These are phyloP conservation scores for Lacerta viridis DNA, from an alignment of 2,797 vertebrate species.

Conservation along the genomic window DNA sequence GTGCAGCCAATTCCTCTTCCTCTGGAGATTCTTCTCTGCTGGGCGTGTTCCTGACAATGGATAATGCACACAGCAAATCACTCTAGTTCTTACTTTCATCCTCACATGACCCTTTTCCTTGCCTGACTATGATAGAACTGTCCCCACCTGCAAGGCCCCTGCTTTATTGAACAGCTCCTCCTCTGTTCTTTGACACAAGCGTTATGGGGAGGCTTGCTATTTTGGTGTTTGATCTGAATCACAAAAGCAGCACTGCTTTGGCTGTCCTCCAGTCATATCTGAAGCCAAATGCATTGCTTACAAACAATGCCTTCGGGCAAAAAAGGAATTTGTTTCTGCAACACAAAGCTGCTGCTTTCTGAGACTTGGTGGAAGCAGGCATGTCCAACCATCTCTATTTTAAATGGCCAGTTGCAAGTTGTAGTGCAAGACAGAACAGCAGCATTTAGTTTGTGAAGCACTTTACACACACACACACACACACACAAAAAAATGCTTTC, in stretches of 20 bases:
- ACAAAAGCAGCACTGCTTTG: not conserved
- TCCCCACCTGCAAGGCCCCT: not conserved
- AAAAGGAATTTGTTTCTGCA: not conserved
- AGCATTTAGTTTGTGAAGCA: slow-evolving; percentile 26
- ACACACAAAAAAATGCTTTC: slow-evolving; percentile 40
- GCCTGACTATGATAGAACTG: not conserved
- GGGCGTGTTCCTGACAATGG: no score
- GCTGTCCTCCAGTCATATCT: not conserved
- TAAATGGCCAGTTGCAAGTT: slow-evolving; percentile 10
- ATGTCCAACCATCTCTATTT: slow-evolving; percentile 6
- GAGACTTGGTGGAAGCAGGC: not conserved
- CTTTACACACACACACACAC: not conserved
- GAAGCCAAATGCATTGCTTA: slow-evolving; percentile 22
- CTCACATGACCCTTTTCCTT: not conserved
- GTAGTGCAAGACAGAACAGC: not conserved
- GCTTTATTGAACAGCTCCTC: not conserved
- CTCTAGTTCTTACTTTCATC: not conserved
- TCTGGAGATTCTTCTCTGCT: no score
- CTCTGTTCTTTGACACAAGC: slow-evolving; percentile 3
- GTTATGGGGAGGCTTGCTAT: not conserved
- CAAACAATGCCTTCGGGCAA: slow-evolving; percentile 4
- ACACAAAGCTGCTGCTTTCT: not conserved
- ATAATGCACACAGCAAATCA: no score
- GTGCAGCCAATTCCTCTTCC: no score
- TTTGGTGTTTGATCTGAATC: slow-evolving; percentile 15